Evolutionary conservation across 2,113 vertebrate species (phyloP).

Genomic region (Protobothrops flavoviridis): DNA sequence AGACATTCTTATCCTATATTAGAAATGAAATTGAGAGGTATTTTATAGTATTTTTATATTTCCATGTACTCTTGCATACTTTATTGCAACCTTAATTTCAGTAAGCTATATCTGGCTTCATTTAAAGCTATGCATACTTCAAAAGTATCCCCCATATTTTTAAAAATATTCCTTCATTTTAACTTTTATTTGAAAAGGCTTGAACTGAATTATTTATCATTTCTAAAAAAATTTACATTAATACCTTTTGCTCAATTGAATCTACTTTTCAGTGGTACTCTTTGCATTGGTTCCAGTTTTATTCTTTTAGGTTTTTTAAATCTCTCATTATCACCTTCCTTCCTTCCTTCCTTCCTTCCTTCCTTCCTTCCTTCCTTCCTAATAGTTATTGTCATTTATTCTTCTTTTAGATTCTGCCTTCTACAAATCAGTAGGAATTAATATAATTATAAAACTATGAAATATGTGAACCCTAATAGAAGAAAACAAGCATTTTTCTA

Average conservation of each 20-base stretch:
- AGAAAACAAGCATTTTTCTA: slow-evolving; percentile 35
- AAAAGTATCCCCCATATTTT: slow-evolving; percentile 46
- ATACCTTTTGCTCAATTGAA: slow-evolving; percentile 62
- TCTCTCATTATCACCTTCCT: slow-evolving; percentile 64
- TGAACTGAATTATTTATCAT: slow-evolving; percentile 58
- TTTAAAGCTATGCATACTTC: slow-evolving; percentile 57
- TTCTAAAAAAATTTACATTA: slow-evolving; percentile 57
- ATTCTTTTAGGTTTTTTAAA: slow-evolving; percentile 59
- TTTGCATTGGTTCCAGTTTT: slow-evolving; percentile 67
- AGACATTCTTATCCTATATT: slow-evolving; percentile 13
- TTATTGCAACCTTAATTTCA: slow-evolving; percentile 62
- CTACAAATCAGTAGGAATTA: slow-evolving; percentile 59
- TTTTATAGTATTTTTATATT: slow-evolving; percentile 46
- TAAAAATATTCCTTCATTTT: slow-evolving; percentile 50
- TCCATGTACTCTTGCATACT: slow-evolving; percentile 54
- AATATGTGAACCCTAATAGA: slow-evolving; percentile 20
- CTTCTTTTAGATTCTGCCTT: slow-evolving; percentile 65
- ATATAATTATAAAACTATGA: slow-evolving; percentile 7
- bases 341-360: slow-evolving; percentile 63
- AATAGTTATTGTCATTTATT: slow-evolving; percentile 65
- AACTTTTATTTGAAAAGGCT: slow-evolving; percentile 55
- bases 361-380: slow-evolving; percentile 3
- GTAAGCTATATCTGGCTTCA: slow-evolving; percentile 61
- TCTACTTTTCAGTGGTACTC: slow-evolving; percentile 64
- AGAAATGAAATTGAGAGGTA: slow-evolving; percentile 38